Percentiles rank a stretch among this genome's conserved stretches.
These are phyloP conservation scores for Diploscapter pachys DNA, from an alignment of 1,140 invertebrate species.

Conservation along the genomic window DNA sequence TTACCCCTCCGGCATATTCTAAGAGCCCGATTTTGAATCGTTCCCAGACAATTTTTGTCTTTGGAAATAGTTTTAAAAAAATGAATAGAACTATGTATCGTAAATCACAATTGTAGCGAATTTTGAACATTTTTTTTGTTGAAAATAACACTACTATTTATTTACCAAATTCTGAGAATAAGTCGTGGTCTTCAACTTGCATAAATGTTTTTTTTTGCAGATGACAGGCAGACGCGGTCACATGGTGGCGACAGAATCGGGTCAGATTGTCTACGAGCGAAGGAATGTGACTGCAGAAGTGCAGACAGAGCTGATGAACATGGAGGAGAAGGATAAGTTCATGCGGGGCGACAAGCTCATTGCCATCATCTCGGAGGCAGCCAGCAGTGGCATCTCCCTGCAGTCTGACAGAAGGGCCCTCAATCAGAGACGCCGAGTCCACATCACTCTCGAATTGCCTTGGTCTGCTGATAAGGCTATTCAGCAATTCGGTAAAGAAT, in stretches of 20 bases:
- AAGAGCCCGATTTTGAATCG: no score
- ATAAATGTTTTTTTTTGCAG: slow-evolving; percentile 56
- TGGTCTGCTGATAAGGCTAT: slow-evolving; percentile 99
- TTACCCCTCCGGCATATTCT: no score
- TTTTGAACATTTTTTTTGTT: no score
- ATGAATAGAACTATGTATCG: no score
- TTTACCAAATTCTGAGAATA: no score
- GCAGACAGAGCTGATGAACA: slow-evolving; percentile 91
- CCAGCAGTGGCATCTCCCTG: slow-evolving; percentile 91
- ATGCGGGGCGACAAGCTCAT: slow-evolving; percentile 95
- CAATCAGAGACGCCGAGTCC: slow-evolving; percentile 88
- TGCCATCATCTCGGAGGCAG: slow-evolving; percentile 98
- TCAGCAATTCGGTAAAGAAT: slow-evolving; percentile 85
- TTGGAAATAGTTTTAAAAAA: no score
- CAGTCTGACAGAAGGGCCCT: slow-evolving; percentile 84
- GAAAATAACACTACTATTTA: no score
- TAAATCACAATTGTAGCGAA: no score
- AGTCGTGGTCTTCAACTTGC: not conserved
- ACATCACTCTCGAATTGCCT: slow-evolving; percentile 96
- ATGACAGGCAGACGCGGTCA: slow-evolving; percentile 96
- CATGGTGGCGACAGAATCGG: slow-evolving; percentile 81
- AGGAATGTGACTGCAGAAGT: slow-evolving; percentile 83
- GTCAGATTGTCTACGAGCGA: slow-evolving; percentile 87
- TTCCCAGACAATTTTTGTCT: no score
- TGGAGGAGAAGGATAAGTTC: slow-evolving; percentile 82